These are phyloP conservation scores for Argya squamiceps DNA, from an alignment of 2,797 vertebrate genomes.

Conservation along the genomic window DNA sequence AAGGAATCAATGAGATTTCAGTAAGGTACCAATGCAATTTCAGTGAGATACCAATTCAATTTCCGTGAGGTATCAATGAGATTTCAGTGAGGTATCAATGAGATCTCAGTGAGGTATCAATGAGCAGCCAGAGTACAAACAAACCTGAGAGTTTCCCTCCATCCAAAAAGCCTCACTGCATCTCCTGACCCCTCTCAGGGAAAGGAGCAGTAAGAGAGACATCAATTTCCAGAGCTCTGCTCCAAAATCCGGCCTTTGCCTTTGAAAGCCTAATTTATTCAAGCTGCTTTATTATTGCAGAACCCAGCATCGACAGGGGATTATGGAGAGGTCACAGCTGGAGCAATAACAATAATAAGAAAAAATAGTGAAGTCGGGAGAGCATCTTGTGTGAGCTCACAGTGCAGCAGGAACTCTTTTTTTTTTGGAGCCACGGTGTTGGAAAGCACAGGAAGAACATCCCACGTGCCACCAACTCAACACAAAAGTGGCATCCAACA, in stretches of 20 bases:
- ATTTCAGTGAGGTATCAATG: background rate
- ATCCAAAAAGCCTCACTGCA: background rate
- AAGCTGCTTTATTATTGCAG: slow-evolving; percentile 69
- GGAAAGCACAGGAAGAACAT: background rate
- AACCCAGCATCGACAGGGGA: slow-evolving; percentile 21
- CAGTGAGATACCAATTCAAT: background rate
- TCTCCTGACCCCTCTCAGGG: background rate
- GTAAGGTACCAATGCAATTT: background rate
- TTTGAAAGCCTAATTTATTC: slow-evolving; percentile 78
- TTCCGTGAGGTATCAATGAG: background rate
- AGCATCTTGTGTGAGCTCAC: background rate
- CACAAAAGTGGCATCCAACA: background rate
- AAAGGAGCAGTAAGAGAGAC: slow-evolving; percentile 62
- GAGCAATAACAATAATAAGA: slow-evolving; percentile 58
- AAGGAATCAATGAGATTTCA: background rate
- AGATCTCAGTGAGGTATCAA: background rate
- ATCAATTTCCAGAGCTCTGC: slow-evolving; percentile 69
- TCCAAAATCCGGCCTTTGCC: slow-evolving; percentile 74
- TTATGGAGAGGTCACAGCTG: slow-evolving; percentile 64
- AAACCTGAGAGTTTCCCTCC: background rate
- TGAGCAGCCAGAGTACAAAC: background rate
- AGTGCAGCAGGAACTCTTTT: background rate
- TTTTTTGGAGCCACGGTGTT: background rate
- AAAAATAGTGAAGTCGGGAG: slow-evolving; percentile 34
- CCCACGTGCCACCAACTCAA: background rate